Conservation (phyloP, 2,113 vertebrate species). For the Isichthys henryi region DNA sequence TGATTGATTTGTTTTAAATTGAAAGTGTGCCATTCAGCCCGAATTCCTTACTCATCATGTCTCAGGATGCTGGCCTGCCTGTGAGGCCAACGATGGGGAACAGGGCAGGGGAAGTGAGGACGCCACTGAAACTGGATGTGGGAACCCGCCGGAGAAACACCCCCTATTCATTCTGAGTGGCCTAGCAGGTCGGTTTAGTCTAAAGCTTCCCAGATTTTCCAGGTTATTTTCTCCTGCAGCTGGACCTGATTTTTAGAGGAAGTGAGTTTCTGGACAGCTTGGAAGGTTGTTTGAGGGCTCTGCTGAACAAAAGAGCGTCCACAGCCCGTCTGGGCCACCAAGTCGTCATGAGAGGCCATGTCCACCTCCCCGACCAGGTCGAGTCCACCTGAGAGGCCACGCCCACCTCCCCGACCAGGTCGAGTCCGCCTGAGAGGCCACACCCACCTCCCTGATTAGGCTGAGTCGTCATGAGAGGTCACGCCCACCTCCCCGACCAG, state of each 20-base stretch:
- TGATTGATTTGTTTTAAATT: background rate
- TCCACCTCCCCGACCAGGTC: too few relatives aligned
- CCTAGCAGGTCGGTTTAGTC: background rate
- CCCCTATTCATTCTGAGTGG: background rate
- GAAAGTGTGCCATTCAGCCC: background rate
- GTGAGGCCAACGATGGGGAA: background rate
- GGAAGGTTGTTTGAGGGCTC: background rate
- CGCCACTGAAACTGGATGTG: background rate
- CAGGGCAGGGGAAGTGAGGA: background rate
- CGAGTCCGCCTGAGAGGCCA: too few relatives aligned
- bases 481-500: too few relatives aligned
- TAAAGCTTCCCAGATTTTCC: background rate
- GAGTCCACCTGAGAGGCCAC: too few relatives aligned
- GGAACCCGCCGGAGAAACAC: background rate
- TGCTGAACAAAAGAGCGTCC: background rate
- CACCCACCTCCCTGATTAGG: too few relatives aligned
- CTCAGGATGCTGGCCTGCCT: background rate
- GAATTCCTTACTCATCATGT: background rate
- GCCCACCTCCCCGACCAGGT: too few relatives aligned
- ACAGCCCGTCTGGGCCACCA: background rate
- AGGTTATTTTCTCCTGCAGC: background rate
- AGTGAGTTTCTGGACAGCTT: background rate
- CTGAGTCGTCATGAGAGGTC: too few relatives aligned
- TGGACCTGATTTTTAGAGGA: background rate
- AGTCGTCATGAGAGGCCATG: too few relatives aligned